These are phyloP conservation scores for Heteromurus nitidus DNA, from an alignment of 2,888 invertebrate genomes.

Conservation along the genomic window DNA sequence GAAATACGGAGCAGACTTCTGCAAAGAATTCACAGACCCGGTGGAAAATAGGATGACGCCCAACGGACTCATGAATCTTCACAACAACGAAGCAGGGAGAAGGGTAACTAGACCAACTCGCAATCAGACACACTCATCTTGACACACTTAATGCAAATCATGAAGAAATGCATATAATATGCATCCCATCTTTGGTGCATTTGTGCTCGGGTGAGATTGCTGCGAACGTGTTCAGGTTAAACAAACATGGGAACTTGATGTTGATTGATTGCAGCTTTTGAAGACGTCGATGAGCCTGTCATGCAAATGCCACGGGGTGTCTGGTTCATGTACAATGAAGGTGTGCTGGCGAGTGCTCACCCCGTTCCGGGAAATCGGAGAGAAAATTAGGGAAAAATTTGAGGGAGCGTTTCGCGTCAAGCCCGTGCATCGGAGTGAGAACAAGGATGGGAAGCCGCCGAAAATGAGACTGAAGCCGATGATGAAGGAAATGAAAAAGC, in stretches of 20 bases:
- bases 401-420: slow-evolving; percentile 92
- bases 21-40: slow-evolving; percentile 90
- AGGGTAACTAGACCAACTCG: slow-evolving; percentile 80
- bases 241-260: slow-evolving; percentile 33
- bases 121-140: no score
- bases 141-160: background rate
- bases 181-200: background rate
- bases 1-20: slow-evolving; percentile 88
- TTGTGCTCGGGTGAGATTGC: background rate
- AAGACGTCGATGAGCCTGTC: slow-evolving; percentile 77
- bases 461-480: slow-evolving; percentile 80
- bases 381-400: slow-evolving; percentile 85
- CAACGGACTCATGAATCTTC: slow-evolving; percentile 88
- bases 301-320: slow-evolving; percentile 80
- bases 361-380: slow-evolving; percentile 80
- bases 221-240: slow-evolving; percentile 34
- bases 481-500: slow-evolving; percentile 87
- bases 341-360: slow-evolving; percentile 79
- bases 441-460: slow-evolving; percentile 68
- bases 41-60: slow-evolving; percentile 82
- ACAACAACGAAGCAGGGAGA: slow-evolving; percentile 94
- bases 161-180: slow-evolving; percentile 31
- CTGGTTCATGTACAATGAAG: slow-evolving; percentile 79
- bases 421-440: slow-evolving; percentile 79
- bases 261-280: slow-evolving; percentile 74